phyloP scores from a whole-genome alignment of 2,888 invertebrate species.

The Scaptomyza caliginosa region DNA sequence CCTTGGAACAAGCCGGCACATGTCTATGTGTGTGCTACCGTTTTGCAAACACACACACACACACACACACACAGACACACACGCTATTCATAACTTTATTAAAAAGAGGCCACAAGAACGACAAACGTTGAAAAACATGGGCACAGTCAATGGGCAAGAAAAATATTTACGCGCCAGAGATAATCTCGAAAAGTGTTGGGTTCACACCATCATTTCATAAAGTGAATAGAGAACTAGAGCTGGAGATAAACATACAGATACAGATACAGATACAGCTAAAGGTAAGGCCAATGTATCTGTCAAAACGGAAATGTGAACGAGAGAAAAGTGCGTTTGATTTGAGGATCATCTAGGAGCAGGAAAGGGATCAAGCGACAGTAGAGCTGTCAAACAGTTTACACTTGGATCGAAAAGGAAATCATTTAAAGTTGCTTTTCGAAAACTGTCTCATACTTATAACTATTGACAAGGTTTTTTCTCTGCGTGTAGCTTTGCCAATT shows the following conservation, averaged over 20 bases:
- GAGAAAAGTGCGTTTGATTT: slow-evolving; percentile 76
- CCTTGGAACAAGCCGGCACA: slow-evolving; percentile 37
- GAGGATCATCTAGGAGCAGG: slow-evolving; percentile 68
- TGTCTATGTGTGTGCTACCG: slow-evolving; percentile 39
- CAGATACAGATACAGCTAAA: slow-evolving; percentile 33
- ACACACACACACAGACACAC: neutral
- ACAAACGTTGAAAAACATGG: slow-evolving; percentile 54
- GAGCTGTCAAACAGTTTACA: slow-evolving; percentile 36
- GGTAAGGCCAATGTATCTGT: slow-evolving; percentile 73
- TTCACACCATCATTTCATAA: slow-evolving; percentile 63
- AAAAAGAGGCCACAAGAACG: slow-evolving; percentile 54
- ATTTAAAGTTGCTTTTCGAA: no score
- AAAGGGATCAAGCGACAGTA: slow-evolving; percentile 57
- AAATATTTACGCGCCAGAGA: slow-evolving; percentile 82
- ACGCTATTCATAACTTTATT: slow-evolving; percentile 70
- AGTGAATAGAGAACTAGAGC: slow-evolving; percentile 10
- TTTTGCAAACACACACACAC: neutral
- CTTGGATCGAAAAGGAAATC: neutral
- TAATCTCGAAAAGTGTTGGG: slow-evolving; percentile 78
- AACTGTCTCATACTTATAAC: neutral
- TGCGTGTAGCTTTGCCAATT: slow-evolving; percentile 45
- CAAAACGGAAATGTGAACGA: slow-evolving; percentile 72
- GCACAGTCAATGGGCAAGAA: slow-evolving; percentile 79
- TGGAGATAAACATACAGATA: slow-evolving; percentile 8
- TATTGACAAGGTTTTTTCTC: neutral